Evolutionary conservation across 1,140 invertebrate genomes (phyloP).

Genomic region (Pseudoatta argentina): DNA sequence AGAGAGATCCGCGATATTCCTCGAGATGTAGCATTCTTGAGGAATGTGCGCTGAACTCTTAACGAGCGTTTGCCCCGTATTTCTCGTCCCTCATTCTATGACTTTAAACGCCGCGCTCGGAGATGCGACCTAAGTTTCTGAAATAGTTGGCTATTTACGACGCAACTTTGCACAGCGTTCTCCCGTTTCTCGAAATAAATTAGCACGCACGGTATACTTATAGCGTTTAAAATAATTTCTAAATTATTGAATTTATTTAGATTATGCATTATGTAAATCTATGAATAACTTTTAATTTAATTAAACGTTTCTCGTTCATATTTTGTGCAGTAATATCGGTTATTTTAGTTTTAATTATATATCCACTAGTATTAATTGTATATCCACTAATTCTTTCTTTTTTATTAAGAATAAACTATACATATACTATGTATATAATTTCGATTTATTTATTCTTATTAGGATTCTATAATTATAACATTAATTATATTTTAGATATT

Average conservation of each 20-base stretch:
- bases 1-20: slow-evolving; percentile 24
- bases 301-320: background rate
- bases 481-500: too few species aligned
- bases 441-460: too few species aligned
- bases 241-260: slow-evolving; percentile 1
- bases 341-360: background rate
- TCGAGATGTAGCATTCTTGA: slow-evolving; percentile 36
- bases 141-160: slow-evolving; percentile 61
- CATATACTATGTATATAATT: background rate
- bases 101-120: slow-evolving; percentile 41
- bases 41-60: slow-evolving; percentile 31
- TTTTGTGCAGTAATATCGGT: background rate
- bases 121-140: slow-evolving; percentile 53
- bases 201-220: background rate
- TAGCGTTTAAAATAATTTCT: background rate
- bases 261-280: background rate
- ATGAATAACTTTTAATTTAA: background rate
- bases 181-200: slow-evolving; percentile 47
- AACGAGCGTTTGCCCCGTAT: slow-evolving; percentile 49
- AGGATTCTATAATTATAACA: too few species aligned
- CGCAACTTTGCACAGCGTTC: slow-evolving; percentile 26
- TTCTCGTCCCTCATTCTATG: slow-evolving; percentile 23
- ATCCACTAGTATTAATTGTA: background rate
- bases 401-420: background rate
- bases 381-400: background rate